phyloP scores from a whole-genome alignment of 2,113 vertebrate species.

The Pycnonotus jocosus region DNA sequence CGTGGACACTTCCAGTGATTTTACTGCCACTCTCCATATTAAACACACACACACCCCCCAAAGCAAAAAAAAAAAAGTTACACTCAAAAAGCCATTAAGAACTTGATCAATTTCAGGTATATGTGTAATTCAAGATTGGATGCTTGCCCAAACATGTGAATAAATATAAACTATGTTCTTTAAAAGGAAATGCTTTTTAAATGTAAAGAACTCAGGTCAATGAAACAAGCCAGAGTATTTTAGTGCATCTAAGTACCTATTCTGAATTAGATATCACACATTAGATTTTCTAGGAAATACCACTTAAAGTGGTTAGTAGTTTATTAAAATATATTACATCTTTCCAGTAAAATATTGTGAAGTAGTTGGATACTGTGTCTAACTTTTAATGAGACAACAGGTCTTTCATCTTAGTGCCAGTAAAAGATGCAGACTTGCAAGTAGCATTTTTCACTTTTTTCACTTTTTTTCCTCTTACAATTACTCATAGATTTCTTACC shows the following conservation, averaged over 20 bases:
- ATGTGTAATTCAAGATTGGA: not conserved
- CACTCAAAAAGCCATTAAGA: not conserved
- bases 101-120: not conserved
- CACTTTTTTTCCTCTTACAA: not conserved
- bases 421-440: not conserved
- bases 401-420: not conserved
- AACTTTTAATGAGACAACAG: conserved; percentile 33
- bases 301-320: not conserved
- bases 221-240: not conserved
- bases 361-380: not conserved
- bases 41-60: not conserved
- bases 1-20: not conserved
- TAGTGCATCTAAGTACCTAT: not conserved
- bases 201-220: not conserved
- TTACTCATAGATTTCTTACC: not conserved
- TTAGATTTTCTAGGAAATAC: not conserved
- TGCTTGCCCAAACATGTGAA: not conserved
- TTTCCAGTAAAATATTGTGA: not conserved
- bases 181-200: not conserved
- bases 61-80: not conserved
- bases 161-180: not conserved
- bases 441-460: not conserved
- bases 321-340: not conserved
- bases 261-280: not conserved
- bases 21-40: not conserved